Conservation (phyloP, 2,888 invertebrate genomes). For the Xestia ashworthii region DNA sequence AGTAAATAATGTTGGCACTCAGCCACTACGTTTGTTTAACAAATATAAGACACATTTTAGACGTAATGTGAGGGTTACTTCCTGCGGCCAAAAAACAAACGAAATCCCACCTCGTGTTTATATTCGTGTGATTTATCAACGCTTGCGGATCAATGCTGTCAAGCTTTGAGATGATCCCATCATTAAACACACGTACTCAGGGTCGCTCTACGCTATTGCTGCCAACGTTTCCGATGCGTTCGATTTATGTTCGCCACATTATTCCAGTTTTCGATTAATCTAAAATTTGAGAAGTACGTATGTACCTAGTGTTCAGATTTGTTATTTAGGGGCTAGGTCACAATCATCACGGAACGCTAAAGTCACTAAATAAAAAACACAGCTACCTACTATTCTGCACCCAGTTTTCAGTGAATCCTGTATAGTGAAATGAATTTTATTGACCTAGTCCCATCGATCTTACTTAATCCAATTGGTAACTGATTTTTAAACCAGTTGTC, state of each 20-base stretch:
- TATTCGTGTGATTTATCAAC: constrained; percentile 87
- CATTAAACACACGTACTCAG: constrained; percentile 73
- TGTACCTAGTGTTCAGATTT: background rate
- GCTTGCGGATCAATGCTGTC: constrained; percentile 80
- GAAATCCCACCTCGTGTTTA: constrained; percentile 79
- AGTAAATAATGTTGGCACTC: constrained; percentile 27
- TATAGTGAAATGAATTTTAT: background rate
- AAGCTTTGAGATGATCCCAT: constrained; percentile 78
- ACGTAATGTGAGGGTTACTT: constrained; percentile 60
- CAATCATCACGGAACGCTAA: background rate
- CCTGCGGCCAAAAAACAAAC: constrained; percentile 56
- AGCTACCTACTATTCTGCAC: background rate
- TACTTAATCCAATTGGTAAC: background rate
- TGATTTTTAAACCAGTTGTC: background rate
- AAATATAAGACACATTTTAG: constrained; percentile 72
- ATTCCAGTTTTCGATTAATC: background rate
- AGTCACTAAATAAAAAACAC: background rate
- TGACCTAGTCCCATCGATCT: background rate
- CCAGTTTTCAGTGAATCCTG: background rate
- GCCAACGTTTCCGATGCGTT: constrained; percentile 52
- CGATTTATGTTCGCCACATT: constrained; percentile 38
- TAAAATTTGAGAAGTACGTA: background rate
- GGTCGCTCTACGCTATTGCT: constrained; percentile 63
- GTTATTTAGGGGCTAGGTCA: background rate
- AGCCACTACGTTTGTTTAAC: constrained; percentile 60